Evolutionary conservation across 2,797 vertebrate species (phyloP).

Genomic region (Leptatherina wallacei): DNA sequence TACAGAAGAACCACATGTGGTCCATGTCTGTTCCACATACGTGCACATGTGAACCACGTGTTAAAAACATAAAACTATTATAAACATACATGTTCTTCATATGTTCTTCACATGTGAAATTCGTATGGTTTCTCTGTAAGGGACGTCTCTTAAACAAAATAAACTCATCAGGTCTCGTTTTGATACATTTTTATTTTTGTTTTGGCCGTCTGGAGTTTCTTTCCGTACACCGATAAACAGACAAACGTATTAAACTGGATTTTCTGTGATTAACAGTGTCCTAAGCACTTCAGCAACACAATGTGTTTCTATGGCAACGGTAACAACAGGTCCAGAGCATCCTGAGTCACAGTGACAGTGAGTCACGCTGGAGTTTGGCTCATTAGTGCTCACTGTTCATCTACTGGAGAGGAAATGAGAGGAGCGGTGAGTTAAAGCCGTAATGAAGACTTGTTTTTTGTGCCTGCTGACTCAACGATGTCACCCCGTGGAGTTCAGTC

Average conservation of each 20-base stretch:
- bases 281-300: neutral
- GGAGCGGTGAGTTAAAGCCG: conserved; percentile 13
- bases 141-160: neutral
- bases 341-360: conserved; percentile 10
- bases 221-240: neutral
- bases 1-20: too few relatives aligned
- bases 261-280: neutral
- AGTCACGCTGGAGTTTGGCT: conserved; percentile 19
- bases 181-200: too few relatives aligned
- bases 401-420: conserved; percentile 29
- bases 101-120: too few relatives aligned
- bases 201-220: too few relatives aligned
- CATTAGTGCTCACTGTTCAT: conserved; percentile 7
- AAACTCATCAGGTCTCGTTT: neutral
- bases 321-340: neutral
- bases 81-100: too few relatives aligned
- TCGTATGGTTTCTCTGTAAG: too few relatives aligned
- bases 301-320: neutral
- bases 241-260: neutral
- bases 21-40: too few relatives aligned
- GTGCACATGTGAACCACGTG: too few relatives aligned
- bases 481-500: conserved; percentile 10
- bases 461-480: conserved; percentile 19
- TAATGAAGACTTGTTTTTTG: conserved; percentile 17
- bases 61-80: too few relatives aligned